Percentiles rank a stretch among this genome's conserved stretches.
phyloP scores from a whole-genome alignment of 2,113 vertebrate species.

The Coptodon bakossiorum region DNA sequence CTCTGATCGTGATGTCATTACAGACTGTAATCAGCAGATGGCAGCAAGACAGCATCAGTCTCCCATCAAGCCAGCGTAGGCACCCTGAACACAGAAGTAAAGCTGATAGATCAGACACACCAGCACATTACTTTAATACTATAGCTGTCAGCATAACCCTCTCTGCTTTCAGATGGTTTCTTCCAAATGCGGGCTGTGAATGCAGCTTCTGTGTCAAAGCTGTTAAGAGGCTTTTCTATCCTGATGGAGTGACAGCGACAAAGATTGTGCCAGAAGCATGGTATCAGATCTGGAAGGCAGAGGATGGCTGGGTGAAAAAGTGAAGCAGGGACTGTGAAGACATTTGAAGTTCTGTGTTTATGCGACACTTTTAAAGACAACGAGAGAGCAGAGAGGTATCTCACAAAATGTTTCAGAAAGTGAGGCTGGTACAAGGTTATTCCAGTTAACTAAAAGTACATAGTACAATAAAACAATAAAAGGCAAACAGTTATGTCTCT shows the following conservation, averaged over 20 bases:
- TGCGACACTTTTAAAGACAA: not conserved
- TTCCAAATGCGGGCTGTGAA: not conserved
- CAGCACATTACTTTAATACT: not conserved
- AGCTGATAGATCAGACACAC: not conserved
- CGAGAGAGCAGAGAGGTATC: rapidly evolving
- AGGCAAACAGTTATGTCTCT: not conserved
- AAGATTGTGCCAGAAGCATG: not conserved
- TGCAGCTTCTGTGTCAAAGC: not conserved
- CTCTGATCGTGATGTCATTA: not conserved
- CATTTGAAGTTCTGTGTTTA: not conserved
- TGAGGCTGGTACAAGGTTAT: not conserved
- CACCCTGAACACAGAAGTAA: not conserved
- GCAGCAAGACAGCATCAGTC: not conserved
- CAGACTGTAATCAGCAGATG: not conserved
- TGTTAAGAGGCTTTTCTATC: not conserved
- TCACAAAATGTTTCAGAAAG: not conserved
- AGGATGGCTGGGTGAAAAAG: not conserved
- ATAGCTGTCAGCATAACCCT: not conserved
- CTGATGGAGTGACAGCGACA: not conserved
- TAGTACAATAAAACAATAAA: not conserved
- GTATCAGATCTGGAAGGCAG: not conserved
- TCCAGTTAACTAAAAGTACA: not conserved
- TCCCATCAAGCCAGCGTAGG: not conserved
- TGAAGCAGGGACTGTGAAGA: not conserved
- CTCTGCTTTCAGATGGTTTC: not conserved